Conservation (phyloP, 35 echinoderm and acorn worm species). For the Strongylocentrotus purpuratus region DNA sequence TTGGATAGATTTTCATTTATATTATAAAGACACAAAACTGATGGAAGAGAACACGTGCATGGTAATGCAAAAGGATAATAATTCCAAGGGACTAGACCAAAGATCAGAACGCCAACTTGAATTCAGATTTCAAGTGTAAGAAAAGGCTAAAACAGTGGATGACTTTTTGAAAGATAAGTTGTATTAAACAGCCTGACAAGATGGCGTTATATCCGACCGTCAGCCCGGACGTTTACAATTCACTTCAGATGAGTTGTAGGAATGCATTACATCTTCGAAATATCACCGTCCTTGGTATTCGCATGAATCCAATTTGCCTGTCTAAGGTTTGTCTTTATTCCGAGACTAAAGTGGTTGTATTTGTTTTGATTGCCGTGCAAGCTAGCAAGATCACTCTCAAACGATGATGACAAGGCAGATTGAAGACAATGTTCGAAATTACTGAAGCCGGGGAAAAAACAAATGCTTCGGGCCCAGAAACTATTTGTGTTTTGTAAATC, state of each 20-base stretch:
- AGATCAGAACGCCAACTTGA: not conserved
- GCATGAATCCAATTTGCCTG: not conserved
- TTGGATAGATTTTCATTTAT: not conserved
- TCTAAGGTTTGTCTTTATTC: constrained; percentile 11
- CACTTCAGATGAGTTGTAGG: not conserved
- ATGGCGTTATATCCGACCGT: not conserved
- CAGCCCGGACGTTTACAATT: not conserved
- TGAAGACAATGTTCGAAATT: constrained; percentile 18
- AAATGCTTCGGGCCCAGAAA: constrained; percentile 21
- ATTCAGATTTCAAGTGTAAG: not conserved
- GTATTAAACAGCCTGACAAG: not conserved
- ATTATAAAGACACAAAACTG: not conserved
- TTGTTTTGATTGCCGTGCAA: constrained; percentile 10
- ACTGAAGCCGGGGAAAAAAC: constrained; percentile 1
- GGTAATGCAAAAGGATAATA: not conserved
- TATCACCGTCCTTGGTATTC: not conserved
- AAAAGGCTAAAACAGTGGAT: not conserved
- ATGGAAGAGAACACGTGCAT: not conserved
- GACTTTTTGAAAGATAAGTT: not conserved
- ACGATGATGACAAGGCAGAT: not conserved
- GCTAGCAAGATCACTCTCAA: not conserved
- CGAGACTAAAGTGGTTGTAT: not conserved
- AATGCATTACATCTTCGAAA: not conserved
- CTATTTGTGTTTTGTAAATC: constrained; percentile 33
- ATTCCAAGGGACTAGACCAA: not conserved